Conservation (phyloP, 1,140 invertebrate species). For the Paramacrobiotus metropolitanus region DNA sequence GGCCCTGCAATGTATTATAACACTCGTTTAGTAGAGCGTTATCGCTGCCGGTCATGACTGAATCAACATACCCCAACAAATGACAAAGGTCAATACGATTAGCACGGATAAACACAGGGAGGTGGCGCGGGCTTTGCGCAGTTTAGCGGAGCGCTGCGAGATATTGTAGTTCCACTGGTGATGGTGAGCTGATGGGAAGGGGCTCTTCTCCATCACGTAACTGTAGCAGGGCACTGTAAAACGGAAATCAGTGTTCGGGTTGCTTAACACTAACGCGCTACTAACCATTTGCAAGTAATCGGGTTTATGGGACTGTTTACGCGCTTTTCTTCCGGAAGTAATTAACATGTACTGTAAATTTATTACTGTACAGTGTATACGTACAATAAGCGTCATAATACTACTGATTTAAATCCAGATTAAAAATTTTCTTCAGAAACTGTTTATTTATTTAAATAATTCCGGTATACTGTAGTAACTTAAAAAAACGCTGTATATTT, state of each 20-base stretch:
- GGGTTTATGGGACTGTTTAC: neutral
- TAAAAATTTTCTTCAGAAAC: no score
- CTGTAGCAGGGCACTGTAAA: neutral
- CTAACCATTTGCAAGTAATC: neutral
- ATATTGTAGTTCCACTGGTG: neutral
- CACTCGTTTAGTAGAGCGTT: no score
- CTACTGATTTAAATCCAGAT: no score
- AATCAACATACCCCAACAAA: neutral
- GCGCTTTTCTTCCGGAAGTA: no score
- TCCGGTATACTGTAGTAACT: no score
- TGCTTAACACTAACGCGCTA: neutral
- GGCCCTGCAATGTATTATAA: no score
- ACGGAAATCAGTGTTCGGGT: neutral
- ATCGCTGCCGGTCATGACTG: neutral
- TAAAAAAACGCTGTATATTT: no score
- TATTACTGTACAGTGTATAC: no score
- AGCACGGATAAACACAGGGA: neutral
- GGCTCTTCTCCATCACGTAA: neutral
- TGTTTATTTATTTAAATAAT: no score
- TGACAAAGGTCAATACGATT: neutral
- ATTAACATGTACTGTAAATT: no score
- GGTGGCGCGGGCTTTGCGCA: neutral
- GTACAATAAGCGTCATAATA: no score
- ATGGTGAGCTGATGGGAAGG: neutral
- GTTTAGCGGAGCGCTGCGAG: neutral